Conservation (phyloP, 2,113 vertebrate species). For the Festucalex cinctus region DNA sequence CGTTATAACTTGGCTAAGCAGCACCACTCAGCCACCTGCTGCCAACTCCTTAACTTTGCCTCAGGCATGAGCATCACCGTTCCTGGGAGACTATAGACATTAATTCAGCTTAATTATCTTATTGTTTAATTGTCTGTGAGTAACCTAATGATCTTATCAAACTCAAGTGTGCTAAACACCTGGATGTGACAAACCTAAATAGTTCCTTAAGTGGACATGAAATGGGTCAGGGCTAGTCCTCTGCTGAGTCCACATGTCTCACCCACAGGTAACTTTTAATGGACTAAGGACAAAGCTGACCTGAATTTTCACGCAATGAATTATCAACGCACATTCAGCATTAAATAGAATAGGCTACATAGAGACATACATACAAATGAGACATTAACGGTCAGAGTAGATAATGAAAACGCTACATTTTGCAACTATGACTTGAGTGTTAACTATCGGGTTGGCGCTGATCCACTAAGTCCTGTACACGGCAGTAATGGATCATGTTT, state of each 20-base stretch:
- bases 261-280: conserved; percentile 47
- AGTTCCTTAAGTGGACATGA: conserved; percentile 13
- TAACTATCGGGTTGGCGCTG: too few species aligned
- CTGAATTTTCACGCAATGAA: conserved; percentile 27
- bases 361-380: too few species aligned
- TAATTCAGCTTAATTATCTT: conserved; percentile 57
- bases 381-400: too few species aligned
- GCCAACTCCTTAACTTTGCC: conserved; percentile 29
- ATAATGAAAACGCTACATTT: too few species aligned
- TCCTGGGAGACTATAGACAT: conserved; percentile 56
- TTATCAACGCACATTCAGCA: conserved; percentile 22
- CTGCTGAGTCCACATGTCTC: conserved; percentile 26
- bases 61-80: conserved; percentile 37
- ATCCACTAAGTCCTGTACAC: too few species aligned
- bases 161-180: conserved; percentile 57
- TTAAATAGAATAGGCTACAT: not conserved
- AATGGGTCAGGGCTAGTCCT: conserved; percentile 36
- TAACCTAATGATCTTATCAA: conserved; percentile 52
- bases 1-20: conserved; percentile 51
- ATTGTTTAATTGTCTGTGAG: conserved; percentile 65
- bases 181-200: conserved; percentile 46
- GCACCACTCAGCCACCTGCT: conserved; percentile 61
- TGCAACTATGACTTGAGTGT: too few species aligned
- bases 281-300: conserved; percentile 9
- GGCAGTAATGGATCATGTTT: too few species aligned